A percentile compares a stretch with the other conserved stretches of the same genome.
Evolutionary conservation across 2,888 invertebrate species (phyloP).

Genomic region (Plemyria rubiginata): DNA sequence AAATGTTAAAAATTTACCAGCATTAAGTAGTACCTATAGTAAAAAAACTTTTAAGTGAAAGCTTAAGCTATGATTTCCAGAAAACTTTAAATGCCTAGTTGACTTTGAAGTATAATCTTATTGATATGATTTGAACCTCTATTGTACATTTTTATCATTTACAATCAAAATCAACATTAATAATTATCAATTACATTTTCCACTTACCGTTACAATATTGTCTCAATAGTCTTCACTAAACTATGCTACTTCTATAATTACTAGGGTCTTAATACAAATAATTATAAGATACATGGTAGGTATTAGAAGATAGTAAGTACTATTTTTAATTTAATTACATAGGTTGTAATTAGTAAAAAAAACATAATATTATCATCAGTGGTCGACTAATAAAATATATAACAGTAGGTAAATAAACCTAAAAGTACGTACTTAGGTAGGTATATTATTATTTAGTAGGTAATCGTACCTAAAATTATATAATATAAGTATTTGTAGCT

Average conservation of each 20-base stretch:
- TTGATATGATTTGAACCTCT: constrained; percentile 54
- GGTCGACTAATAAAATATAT: background rate
- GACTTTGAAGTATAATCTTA: constrained; percentile 34
- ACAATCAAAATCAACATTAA: background rate
- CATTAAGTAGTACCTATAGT: too few relatives aligned
- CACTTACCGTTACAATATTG: constrained; percentile 62
- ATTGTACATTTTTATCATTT: background rate
- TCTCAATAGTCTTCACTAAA: constrained; percentile 68
- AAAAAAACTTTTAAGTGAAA: background rate
- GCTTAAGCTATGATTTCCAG: background rate
- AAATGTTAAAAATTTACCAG: too few relatives aligned
- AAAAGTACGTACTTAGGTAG: background rate
- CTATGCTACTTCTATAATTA: constrained; percentile 23
- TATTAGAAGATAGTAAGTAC: constrained; percentile 4
- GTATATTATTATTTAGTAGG: background rate
- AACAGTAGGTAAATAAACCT: background rate
- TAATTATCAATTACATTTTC: constrained; percentile 16
- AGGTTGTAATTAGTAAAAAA: background rate
- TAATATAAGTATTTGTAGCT: background rate
- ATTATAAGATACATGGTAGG: background rate
- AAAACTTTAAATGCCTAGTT: background rate
- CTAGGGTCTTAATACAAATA: background rate
- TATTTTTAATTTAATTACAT: background rate
- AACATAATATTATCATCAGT: background rate
- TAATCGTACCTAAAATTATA: background rate